Evolutionary conservation across 2,797 vertebrate genomes (phyloP), one percentile per base, ranked within the genome.

Genomic region (Halcyon badia): DNA sequence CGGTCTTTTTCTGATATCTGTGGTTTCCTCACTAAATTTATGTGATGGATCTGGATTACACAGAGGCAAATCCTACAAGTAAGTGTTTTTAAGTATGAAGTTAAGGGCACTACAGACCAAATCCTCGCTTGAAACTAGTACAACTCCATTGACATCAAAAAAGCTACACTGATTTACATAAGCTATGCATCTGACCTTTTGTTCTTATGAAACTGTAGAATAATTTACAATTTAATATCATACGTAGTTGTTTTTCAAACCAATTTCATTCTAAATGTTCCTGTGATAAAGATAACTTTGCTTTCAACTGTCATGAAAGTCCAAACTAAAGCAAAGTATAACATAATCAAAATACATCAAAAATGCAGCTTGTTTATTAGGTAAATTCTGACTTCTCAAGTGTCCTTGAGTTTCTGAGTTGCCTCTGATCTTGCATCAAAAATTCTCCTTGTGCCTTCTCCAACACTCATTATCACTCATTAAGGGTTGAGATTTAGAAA

Each of bases 351-450:
- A 87, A 95, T 78, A 86, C 44, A 95, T 83, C 35, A 73, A 87
- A 95, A 97, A 91, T 93, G 82, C 66, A 91, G 26, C 84, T 97
- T 68, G 13, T 91, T 96, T 94, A 90, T 95, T 96, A 97, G 95
- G 93, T 97, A 96, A 95, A 96, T 96, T 97, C 57, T 95, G 90
- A 96, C 91, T 82, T 94, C 51, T 87, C 37, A 91, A 91, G 77
- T 93, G 84, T 86, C 71, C 71, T 71, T 94, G 95, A 78, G 79
- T 94, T 88, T 94, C 85, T 86, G 56, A 71, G 82, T 82, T 68
- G 81, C 49, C 69, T 97, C 92, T 92, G 85, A 96, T 90, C 92
- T 87, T 77, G 48, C 69, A 97, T 93, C 57, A 96, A 88, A 95
- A 91, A 96, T 94, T 95, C 88, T 95, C 72, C 87, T 94, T 96